These are phyloP conservation scores for Polyommatus iphigenia DNA, from an alignment of 2,888 invertebrate genomes.

Conservation along the genomic window DNA sequence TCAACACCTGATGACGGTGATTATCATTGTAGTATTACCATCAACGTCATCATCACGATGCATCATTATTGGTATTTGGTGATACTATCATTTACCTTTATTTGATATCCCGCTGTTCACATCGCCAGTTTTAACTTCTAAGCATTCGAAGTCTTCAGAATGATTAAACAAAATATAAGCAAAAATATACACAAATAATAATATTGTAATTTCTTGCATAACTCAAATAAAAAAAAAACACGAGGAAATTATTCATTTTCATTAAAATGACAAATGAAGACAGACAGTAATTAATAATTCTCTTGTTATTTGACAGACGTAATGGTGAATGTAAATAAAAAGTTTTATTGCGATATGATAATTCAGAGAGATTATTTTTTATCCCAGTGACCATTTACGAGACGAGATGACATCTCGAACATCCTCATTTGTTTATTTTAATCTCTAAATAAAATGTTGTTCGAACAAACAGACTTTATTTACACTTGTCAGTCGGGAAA, in stretches of 20 bases:
- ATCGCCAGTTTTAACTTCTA: too few relatives aligned
- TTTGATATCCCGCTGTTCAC: too few relatives aligned
- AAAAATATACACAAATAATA: background rate
- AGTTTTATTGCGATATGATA: background rate
- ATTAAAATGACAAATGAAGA: background rate
- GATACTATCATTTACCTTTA: too few relatives aligned
- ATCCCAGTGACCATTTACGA: background rate
- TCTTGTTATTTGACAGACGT: background rate
- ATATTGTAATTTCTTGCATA: too few relatives aligned
- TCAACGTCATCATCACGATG: too few relatives aligned
- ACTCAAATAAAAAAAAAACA: too few relatives aligned
- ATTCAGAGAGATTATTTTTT: background rate
- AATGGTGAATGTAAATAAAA: background rate
- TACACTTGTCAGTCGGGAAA: slow-evolving; percentile 24
- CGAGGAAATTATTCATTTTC: background rate
- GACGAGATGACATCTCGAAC: background rate
- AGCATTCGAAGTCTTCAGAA: too few relatives aligned
- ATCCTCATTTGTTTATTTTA: slow-evolving; percentile 16
- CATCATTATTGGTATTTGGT: too few relatives aligned
- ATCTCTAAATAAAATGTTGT: slow-evolving; percentile 15
- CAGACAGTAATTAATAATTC: background rate
- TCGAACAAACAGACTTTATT: slow-evolving; percentile 18
- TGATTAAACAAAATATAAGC: background rate
- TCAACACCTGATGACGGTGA: too few relatives aligned
- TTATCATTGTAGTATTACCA: too few relatives aligned